phyloP scores from a whole-genome alignment of 2,797 vertebrate genomes.

The Agapornis canus region DNA sequence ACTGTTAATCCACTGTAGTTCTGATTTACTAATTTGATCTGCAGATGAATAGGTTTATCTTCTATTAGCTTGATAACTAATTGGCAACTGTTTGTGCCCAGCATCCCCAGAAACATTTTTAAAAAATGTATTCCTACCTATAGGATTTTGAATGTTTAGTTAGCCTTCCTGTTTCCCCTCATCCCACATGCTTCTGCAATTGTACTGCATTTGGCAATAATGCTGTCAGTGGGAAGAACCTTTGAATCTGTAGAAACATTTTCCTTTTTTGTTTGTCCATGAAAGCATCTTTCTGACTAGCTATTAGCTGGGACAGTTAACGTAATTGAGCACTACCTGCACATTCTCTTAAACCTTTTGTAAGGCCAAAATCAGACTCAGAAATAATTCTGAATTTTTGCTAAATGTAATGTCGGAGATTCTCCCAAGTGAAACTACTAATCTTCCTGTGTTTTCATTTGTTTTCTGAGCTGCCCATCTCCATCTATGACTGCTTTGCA shows the following conservation, averaged over 20 bases:
- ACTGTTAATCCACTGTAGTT: background rate
- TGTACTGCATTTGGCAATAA: background rate
- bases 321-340: background rate
- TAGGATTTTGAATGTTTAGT: background rate
- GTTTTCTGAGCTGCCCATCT: background rate
- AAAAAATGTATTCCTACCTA: background rate
- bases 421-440: background rate
- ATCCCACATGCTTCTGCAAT: background rate
- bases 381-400: background rate
- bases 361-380: background rate
- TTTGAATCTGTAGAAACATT: background rate
- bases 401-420: background rate
- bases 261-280: background rate
- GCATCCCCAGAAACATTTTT: background rate
- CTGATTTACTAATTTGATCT: background rate
- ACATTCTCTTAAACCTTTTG: background rate
- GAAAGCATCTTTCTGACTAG: background rate
- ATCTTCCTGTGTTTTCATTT: background rate
- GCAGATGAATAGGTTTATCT: background rate
- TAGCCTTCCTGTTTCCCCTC: background rate
- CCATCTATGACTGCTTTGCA: background rate
- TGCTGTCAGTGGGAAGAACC: background rate
- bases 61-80: background rate
- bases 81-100: background rate
- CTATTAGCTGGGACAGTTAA: background rate